Percentiles rank a stretch among this genome's conserved stretches.
phyloP scores from a whole-genome alignment of 2,888 invertebrate species.

The Apeira syringaria region DNA sequence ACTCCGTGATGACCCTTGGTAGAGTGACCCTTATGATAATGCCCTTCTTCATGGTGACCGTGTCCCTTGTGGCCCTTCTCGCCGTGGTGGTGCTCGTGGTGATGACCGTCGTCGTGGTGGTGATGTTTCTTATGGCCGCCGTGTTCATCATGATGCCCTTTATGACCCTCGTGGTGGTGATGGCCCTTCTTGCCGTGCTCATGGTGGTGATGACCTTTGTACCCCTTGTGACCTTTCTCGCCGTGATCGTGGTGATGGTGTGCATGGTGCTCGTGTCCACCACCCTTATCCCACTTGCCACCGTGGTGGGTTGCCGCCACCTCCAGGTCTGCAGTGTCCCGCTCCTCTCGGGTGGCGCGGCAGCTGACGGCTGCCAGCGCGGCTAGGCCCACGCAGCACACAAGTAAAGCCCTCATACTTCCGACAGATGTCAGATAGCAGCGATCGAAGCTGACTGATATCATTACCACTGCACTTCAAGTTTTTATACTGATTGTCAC shows the following conservation, averaged over 20 bases:
- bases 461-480: slow-evolving; percentile 46
- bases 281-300: slow-evolving; percentile 83
- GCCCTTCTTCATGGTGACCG: slow-evolving; percentile 83
- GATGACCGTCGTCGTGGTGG: slow-evolving; percentile 86
- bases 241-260: slow-evolving; percentile 87
- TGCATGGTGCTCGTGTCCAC: slow-evolving; percentile 86
- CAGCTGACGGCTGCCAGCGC: slow-evolving; percentile 80
- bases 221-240: slow-evolving; percentile 90
- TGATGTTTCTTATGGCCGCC: slow-evolving; percentile 87
- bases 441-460: slow-evolving; percentile 65
- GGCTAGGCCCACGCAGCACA: slow-evolving; percentile 72
- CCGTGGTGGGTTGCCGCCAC: slow-evolving; percentile 75
- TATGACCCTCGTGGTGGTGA: slow-evolving; percentile 87
- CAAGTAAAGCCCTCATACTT: slow-evolving; percentile 65
- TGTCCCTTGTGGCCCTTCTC: slow-evolving; percentile 86
- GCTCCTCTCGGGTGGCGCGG: slow-evolving; percentile 73
- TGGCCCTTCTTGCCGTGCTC: slow-evolving; percentile 89
- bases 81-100: slow-evolving; percentile 86
- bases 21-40: slow-evolving; percentile 92
- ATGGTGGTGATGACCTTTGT: slow-evolving; percentile 85
- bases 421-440: slow-evolving; percentile 45
- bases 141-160: slow-evolving; percentile 85
- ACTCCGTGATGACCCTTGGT: slow-evolving; percentile 94
- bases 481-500: slow-evolving; percentile 71
- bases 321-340: slow-evolving; percentile 81